phyloP scores from a whole-genome alignment of 2,113 vertebrate species.

The Sceloporus tristichus region DNA sequence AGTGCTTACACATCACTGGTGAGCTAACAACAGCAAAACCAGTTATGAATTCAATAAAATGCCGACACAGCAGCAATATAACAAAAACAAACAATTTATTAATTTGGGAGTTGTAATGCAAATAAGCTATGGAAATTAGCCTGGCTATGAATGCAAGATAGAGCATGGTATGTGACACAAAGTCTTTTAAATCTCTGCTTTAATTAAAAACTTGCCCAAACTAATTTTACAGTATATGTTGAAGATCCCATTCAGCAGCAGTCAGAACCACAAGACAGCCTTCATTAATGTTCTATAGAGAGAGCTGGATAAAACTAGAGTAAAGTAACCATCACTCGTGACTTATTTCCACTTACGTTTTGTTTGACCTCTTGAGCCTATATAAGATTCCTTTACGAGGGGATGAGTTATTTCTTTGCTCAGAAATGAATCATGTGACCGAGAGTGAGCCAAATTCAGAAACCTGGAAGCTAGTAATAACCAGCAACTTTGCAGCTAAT shows the following conservation, averaged over 20 bases:
- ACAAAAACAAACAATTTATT: neutral
- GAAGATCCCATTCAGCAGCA: neutral
- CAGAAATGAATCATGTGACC: neutral
- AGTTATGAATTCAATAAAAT: neutral
- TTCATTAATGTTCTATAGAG: neutral
- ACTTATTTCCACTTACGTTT: fast-evolving
- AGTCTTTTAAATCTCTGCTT: neutral
- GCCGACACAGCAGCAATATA: neutral
- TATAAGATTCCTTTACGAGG: neutral
- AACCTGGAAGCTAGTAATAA: neutral
- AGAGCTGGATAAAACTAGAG: neutral
- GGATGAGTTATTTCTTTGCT: neutral
- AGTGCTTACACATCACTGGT: neutral
- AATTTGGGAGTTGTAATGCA: too few relatives aligned
- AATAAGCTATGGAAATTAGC: neutral
- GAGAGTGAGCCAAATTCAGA: neutral
- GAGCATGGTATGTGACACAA: neutral
- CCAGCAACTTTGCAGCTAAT: neutral
- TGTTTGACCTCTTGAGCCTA: neutral
- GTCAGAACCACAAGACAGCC: neutral
- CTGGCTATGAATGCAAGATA: neutral
- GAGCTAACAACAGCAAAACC: neutral
- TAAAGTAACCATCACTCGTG: neutral
- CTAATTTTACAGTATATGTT: neutral
- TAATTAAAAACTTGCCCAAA: neutral